Conservation (phyloP, 1,140 invertebrate genomes). For the Himalopsyche phryganea region DNA sequence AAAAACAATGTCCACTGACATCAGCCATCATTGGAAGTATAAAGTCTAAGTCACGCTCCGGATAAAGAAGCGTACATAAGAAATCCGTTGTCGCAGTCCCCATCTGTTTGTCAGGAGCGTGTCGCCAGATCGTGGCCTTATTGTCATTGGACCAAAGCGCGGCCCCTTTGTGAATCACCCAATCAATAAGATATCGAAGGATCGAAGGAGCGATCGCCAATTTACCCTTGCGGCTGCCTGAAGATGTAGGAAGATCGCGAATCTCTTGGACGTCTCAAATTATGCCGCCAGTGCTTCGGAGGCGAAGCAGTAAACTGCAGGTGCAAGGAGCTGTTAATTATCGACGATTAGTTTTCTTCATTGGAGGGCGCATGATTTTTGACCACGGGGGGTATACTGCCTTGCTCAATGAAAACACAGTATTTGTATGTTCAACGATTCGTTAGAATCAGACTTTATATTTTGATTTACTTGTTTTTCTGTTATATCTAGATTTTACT, state of each 20-base stretch:
- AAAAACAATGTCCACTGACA: no score
- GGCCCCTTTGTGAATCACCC: slow-evolving; percentile 31
- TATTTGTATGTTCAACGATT: no score
- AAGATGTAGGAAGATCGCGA: slow-evolving; percentile 21
- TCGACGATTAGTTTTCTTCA: background rate
- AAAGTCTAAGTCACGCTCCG: no score
- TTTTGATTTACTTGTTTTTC: no score
- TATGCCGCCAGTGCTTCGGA: slow-evolving; percentile 12
- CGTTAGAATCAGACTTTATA: no score
- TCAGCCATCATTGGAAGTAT: no score
- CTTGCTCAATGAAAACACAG: no score
- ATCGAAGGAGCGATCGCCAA: slow-evolving; percentile 32
- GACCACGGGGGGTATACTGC: no score
- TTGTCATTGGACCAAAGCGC: slow-evolving; percentile 11
- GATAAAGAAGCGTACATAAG: no score
- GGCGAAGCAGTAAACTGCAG: slow-evolving; percentile 9
- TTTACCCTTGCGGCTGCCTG: slow-evolving; percentile 18
- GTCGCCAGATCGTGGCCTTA: slow-evolving; percentile 12
- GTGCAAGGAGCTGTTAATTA: slow-evolving; percentile 21
- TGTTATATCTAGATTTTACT: no score
- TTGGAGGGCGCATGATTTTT: no score
- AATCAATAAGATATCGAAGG: slow-evolving; percentile 32
- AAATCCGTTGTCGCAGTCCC: slow-evolving; percentile 10
- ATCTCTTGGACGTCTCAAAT: slow-evolving; percentile 12
- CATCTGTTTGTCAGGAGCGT: slow-evolving; percentile 27